Percentiles rank a stretch among this genome's conserved stretches.
Conservation (phyloP, 2,797 vertebrate species). For the Heliangelus exortis region DNA sequence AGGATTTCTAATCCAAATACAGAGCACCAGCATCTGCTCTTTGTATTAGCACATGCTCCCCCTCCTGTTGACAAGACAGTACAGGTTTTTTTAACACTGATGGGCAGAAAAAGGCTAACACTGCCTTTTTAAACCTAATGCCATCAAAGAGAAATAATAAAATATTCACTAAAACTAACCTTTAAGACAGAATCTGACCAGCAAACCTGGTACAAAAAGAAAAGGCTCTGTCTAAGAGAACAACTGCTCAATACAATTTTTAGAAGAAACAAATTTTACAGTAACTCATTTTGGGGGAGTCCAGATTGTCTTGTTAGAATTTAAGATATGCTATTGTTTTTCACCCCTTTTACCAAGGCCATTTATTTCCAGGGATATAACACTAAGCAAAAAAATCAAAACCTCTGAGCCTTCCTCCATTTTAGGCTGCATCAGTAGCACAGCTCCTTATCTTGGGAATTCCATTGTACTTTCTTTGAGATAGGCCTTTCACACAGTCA, state of each 20-base stretch:
- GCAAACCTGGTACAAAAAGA: constrained; percentile 7
- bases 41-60: constrained; percentile 46
- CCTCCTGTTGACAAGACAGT: constrained; percentile 30
- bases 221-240: not conserved
- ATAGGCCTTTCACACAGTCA: constrained; percentile 48
- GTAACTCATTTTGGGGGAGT: not conserved
- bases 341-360: not conserved
- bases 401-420: not conserved
- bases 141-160: not conserved
- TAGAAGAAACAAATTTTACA: not conserved
- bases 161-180: constrained; percentile 6
- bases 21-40: constrained; percentile 36
- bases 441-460: constrained; percentile 42
- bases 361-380: not conserved
- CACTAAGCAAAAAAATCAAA: not conserved
- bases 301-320: not conserved
- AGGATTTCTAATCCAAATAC: constrained; percentile 64
- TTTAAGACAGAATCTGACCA: not conserved
- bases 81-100: constrained; percentile 48
- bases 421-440: constrained; percentile 29
- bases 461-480: constrained; percentile 32
- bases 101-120: constrained; percentile 2
- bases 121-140: not conserved
- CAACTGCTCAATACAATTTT: not conserved
- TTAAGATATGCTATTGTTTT: not conserved